Conservation (phyloP, 2,113 vertebrate species). For the Paracanthobrama guichenoti region DNA sequence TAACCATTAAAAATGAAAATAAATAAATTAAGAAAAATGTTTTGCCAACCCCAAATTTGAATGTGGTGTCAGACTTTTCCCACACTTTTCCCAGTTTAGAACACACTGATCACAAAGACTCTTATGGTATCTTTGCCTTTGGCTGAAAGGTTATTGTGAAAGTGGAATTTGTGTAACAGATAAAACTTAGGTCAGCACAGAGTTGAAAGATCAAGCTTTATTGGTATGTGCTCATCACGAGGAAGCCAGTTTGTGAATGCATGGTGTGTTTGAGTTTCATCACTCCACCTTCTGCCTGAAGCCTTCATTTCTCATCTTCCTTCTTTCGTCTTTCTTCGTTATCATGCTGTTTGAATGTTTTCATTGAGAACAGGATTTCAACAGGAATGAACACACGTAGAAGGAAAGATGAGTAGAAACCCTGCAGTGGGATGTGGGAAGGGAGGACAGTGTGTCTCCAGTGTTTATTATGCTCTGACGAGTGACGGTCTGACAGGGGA, state of each 20-base stretch:
- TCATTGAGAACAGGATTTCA: constrained; percentile 1
- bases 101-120: background rate
- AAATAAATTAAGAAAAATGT: too few species aligned
- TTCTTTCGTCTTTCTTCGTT: background rate
- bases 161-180: constrained; percentile 17
- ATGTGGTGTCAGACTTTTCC: background rate
- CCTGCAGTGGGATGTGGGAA: background rate
- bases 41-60: background rate
- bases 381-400: background rate
- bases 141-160: background rate
- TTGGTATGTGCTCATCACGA: background rate
- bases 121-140: background rate
- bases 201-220: constrained; percentile 16
- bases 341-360: background rate
- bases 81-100: background rate
- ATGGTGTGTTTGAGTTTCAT: background rate
- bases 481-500: constrained; percentile 2
- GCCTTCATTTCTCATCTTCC: background rate
- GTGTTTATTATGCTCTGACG: background rate
- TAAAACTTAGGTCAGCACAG: constrained; percentile 12
- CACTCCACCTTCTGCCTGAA: background rate
- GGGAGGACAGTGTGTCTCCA: background rate
- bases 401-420: constrained; percentile 3
- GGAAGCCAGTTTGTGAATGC: background rate
- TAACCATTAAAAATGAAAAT: background rate